phyloP scores from a whole-genome alignment of 2,888 invertebrate species.

The Drosophila paranaensis region DNA sequence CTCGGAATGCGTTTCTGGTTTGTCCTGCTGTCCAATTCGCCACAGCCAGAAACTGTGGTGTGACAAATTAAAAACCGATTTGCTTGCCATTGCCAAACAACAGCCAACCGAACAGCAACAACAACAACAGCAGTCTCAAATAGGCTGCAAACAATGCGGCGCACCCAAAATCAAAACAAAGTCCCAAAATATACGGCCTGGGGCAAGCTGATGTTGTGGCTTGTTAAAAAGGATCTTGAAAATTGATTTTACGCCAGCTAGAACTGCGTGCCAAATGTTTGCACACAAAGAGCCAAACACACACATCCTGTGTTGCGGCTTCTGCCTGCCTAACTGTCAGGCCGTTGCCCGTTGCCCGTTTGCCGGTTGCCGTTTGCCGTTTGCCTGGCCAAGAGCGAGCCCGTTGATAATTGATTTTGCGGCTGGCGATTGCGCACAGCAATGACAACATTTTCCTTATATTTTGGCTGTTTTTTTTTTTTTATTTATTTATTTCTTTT shows the following conservation, averaged over 20 bases:
- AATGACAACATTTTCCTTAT: slow-evolving; percentile 33
- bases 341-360: slow-evolving; percentile 11
- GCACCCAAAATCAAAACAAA: slow-evolving; percentile 67
- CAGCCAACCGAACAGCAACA: slow-evolving; percentile 24
- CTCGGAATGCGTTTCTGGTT: slow-evolving; percentile 48
- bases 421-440: slow-evolving; percentile 67
- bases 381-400: slow-evolving; percentile 26
- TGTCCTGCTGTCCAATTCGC: slow-evolving; percentile 52
- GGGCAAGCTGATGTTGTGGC: slow-evolving; percentile 65
- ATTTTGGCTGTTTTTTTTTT: background rate
- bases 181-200: slow-evolving; percentile 47
- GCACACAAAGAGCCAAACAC: slow-evolving; percentile 57
- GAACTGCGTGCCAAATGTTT: slow-evolving; percentile 66
- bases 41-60: slow-evolving; percentile 61
- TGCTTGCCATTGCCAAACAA: slow-evolving; percentile 43
- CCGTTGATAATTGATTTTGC: slow-evolving; percentile 83
- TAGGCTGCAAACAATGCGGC: slow-evolving; percentile 41
- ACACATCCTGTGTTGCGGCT: slow-evolving; percentile 55
- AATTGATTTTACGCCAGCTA: slow-evolving; percentile 79
- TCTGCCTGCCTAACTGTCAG: slow-evolving; percentile 25
- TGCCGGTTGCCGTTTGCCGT: background rate
- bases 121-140: slow-evolving; percentile 24
- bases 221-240: slow-evolving; percentile 69
- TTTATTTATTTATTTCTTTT: background rate
- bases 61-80: slow-evolving; percentile 74